phyloP scores from a whole-genome alignment of 2,888 invertebrate species.

The Ypsolopha sequella region DNA sequence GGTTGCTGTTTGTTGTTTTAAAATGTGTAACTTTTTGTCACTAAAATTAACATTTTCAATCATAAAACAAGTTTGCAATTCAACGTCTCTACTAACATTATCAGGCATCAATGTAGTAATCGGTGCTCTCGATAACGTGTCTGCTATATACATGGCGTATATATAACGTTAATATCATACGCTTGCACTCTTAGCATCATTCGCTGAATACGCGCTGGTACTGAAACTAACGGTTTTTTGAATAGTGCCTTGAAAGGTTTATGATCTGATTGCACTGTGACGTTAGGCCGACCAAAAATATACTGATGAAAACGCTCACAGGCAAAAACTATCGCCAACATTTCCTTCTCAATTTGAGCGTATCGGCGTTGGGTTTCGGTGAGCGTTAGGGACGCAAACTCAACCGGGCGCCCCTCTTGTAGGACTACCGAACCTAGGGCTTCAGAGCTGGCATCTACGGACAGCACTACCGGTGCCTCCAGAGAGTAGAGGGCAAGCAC shows the following conservation, averaged over 20 bases:
- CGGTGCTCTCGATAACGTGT: slow-evolving; percentile 20
- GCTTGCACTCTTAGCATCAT: slow-evolving; percentile 16
- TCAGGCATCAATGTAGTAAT: slow-evolving; percentile 4
- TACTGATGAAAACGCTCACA: slow-evolving; percentile 10
- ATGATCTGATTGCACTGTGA: slow-evolving; percentile 20
- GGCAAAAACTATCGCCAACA: slow-evolving; percentile 8
- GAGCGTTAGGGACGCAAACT: slow-evolving; percentile 6
- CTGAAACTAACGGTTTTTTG: slow-evolving; percentile 14
- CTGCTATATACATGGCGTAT: slow-evolving; percentile 19
- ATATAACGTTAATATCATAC: slow-evolving; percentile 7
- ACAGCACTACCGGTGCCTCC: no score
- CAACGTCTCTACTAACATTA: slow-evolving; percentile 7
- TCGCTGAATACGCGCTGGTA: slow-evolving; percentile 16
- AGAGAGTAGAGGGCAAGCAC: no score
- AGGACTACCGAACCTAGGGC: neutral
- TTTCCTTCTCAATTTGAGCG: no score
- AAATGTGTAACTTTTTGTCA: neutral
- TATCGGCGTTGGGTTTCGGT: slow-evolving; percentile 8
- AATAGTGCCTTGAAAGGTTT: slow-evolving; percentile 23
- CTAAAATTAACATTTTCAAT: neutral
- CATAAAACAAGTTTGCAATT: slow-evolving; percentile 2
- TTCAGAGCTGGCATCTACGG: slow-evolving; percentile 7
- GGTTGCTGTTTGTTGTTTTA: neutral
- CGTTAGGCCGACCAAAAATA: slow-evolving; percentile 8
- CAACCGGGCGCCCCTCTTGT: neutral